Conservation (phyloP, 2,797 vertebrate species). For the Tolypeutes matacus region DNA sequence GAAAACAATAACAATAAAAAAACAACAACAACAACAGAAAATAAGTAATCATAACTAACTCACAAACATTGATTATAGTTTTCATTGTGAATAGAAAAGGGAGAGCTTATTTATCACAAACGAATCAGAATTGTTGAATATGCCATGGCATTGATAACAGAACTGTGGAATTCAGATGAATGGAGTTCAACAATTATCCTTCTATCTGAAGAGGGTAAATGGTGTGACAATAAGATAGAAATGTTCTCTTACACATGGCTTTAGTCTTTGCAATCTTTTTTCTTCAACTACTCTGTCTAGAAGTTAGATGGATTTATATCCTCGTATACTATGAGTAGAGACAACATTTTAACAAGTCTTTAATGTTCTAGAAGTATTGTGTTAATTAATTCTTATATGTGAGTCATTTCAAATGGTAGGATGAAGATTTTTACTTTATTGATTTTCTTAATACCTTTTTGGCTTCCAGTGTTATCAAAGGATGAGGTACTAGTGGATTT, state of each 20-base stretch:
- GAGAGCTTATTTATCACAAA: slow-evolving; percentile 74
- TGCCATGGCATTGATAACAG: slow-evolving; percentile 72
- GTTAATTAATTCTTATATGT: slow-evolving; percentile 76
- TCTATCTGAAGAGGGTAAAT: slow-evolving; percentile 38
- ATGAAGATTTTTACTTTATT: slow-evolving; percentile 72
- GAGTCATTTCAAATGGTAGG: slow-evolving; percentile 68
- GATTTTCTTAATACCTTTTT: slow-evolving; percentile 74
- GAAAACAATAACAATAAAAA: slow-evolving; percentile 44
- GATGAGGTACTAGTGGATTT: slow-evolving; percentile 60
- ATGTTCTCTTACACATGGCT: background rate
- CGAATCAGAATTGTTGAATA: slow-evolving; percentile 81
- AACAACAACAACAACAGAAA: background rate
- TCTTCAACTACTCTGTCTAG: slow-evolving; percentile 44
- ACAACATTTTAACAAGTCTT: slow-evolving; percentile 60
- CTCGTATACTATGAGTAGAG: slow-evolving; percentile 59
- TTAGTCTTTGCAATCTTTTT: slow-evolving; percentile 46
- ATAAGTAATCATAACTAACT: slow-evolving; percentile 65
- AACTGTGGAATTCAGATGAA: slow-evolving; percentile 66
- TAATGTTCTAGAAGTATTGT: slow-evolving; percentile 56
- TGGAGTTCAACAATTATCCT: slow-evolving; percentile 56
- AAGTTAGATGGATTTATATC: slow-evolving; percentile 38
- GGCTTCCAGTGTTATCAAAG: slow-evolving; percentile 74
- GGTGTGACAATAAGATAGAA: background rate
- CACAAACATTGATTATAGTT: slow-evolving; percentile 62
- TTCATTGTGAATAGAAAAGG: slow-evolving; percentile 68